Conservation (phyloP, 2,797 vertebrate species). For the Echeneis naucrates region DNA sequence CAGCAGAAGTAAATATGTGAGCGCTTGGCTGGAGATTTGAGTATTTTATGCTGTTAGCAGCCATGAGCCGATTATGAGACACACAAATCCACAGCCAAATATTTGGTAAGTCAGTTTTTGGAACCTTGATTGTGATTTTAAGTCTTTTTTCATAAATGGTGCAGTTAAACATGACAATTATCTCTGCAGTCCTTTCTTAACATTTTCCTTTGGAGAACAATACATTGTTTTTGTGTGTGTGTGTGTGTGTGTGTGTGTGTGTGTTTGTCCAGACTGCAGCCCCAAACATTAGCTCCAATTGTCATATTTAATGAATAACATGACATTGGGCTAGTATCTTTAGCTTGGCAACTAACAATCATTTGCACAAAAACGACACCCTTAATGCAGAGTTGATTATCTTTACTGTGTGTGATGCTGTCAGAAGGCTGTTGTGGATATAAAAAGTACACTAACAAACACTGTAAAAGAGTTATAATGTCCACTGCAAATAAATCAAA, state of each 20-base stretch:
- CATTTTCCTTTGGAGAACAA: neutral
- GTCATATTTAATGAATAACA: constrained; percentile 7
- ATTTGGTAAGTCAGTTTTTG: neutral
- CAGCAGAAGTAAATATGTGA: neutral
- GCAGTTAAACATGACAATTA: neutral
- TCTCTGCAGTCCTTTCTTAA: neutral
- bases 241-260: too few relatives aligned
- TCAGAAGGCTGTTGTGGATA: constrained; percentile 15
- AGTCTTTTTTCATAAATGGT: neutral
- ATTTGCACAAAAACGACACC: neutral
- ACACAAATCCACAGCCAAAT: neutral
- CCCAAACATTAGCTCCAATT: neutral
- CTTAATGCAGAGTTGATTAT: neutral
- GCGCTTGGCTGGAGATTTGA: neutral
- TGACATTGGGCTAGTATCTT: neutral
- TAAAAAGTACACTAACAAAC: constrained; percentile 16
- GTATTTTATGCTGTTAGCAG: too few relatives aligned
- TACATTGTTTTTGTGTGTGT: neutral
- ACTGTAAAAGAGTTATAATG: constrained; percentile 10
- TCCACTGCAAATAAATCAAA: constrained; percentile 38
- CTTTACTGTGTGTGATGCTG: constrained; percentile 13
- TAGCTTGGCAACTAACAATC: constrained; percentile 5
- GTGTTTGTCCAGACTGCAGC: too few relatives aligned
- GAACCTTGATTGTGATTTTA: neutral
- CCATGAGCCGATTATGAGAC: too few relatives aligned